Conservation (phyloP, 2,113 vertebrate species). For the Butorides virescens region DNA sequence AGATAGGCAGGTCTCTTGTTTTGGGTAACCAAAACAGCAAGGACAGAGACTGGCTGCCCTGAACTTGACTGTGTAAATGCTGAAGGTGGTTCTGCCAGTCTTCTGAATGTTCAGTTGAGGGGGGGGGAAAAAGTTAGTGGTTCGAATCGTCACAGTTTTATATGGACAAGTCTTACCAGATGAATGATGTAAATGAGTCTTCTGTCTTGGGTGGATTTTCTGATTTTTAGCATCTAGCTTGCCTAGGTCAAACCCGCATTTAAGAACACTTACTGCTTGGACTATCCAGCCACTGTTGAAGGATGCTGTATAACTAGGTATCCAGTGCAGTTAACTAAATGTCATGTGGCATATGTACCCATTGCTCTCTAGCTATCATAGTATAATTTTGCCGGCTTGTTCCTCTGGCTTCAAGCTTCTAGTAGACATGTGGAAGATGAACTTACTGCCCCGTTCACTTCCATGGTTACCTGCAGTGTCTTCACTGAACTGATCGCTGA, state of each 20-base stretch:
- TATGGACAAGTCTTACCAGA: background rate
- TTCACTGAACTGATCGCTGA: background rate
- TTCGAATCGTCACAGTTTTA: background rate
- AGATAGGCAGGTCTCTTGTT: background rate
- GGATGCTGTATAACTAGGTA: background rate
- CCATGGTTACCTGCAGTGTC: background rate
- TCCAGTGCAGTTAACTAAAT: background rate
- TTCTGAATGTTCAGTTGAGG: background rate
- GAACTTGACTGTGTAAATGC: background rate
- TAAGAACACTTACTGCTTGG: background rate
- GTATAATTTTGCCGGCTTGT: background rate
- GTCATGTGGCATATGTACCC: background rate
- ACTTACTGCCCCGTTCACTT: background rate
- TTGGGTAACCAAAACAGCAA: background rate
- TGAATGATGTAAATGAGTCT: background rate
- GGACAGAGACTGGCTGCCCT: background rate
- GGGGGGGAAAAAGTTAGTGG: accelerated
- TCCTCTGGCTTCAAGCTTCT: background rate
- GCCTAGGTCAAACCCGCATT: background rate
- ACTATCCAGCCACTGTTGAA: background rate
- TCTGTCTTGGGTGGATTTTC: background rate
- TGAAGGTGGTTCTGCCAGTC: background rate
- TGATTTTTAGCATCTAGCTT: background rate
- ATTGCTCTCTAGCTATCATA: accelerated
- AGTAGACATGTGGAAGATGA: background rate